These are phyloP conservation scores for Bostrychus sinensis DNA, from an alignment of 2,113 vertebrate genomes.

Conservation along the genomic window DNA sequence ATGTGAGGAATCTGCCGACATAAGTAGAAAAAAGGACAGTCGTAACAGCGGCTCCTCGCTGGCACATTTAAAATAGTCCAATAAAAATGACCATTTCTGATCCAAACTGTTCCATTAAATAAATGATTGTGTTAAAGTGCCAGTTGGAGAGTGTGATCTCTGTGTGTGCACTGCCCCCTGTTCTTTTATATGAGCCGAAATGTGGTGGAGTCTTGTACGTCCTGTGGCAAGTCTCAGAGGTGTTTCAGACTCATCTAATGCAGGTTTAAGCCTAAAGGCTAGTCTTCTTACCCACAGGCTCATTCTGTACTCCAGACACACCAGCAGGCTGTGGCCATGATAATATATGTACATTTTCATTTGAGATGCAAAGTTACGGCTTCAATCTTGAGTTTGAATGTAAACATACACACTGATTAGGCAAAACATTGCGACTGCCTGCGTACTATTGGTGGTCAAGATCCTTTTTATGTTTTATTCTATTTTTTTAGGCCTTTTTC, in stretches of 20 bases:
- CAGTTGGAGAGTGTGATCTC: slow-evolving; percentile 29
- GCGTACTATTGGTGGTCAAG: too few species aligned
- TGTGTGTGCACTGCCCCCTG: neutral
- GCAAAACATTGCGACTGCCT: too few species aligned
- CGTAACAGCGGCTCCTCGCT: slow-evolving; percentile 41
- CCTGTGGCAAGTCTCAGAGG: neutral
- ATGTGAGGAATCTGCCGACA: slow-evolving; percentile 69
- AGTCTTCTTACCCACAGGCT: neutral
- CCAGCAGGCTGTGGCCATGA: neutral
- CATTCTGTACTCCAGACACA: neutral
- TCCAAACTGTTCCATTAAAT: slow-evolving; percentile 69
- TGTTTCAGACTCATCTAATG: slow-evolving; percentile 1
- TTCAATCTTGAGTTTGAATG: too few species aligned
- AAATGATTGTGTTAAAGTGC: slow-evolving; percentile 68
- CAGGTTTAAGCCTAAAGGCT: slow-evolving; percentile 5
- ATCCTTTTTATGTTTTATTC: too few species aligned
- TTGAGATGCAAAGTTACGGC: too few species aligned
- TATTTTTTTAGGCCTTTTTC: too few species aligned
- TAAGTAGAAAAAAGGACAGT: slow-evolving; percentile 49
- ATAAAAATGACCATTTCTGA: slow-evolving; percentile 69
- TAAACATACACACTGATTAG: too few species aligned
- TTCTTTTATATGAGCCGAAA: neutral
- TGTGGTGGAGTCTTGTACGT: slow-evolving; percentile 2
- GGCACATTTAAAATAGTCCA: slow-evolving; percentile 63
- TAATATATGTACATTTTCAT: too few species aligned